Base-by-base conservation (phyloP, 2,113 vertebrate species). In the Sakesphorus luctuosus region DNA sequence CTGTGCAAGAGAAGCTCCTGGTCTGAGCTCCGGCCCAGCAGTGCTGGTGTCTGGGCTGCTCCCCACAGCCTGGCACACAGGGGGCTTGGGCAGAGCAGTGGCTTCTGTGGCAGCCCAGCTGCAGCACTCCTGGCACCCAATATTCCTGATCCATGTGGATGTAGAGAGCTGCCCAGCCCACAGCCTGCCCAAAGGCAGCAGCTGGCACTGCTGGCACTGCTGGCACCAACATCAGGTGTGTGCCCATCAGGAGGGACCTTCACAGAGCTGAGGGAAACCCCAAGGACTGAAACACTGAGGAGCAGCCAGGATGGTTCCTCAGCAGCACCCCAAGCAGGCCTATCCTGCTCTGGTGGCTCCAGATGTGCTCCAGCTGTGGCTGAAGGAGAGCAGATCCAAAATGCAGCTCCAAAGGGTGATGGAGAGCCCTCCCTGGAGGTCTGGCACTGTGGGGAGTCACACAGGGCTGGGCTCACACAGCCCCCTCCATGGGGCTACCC, bases 361-460 rank as follows among this genome's bases (percentile, higher is more conserved):
- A 0, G 5, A 2, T 36, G 44, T 7, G 58, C 75, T 56, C 9
- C 72, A 18, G 4, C 76, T 4, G 0, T 6, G 7, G 82, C 69
- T 76, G 53, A 24, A 58, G 36, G 35, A 52, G 25, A 35, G 20
- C 25, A 61, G 49, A 47, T 25, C 58, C 77, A 5, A 6, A 29
- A 16, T 31, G 59, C 59, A 62, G 56, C 65, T 55, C 53, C 44
- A 19, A 13, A 9, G 5, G 29, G 8, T 0, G 15, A 43, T 7
- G 56, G 74, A 23, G 28, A 61, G 7, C 0, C 0, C 7, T 55
- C 1, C 0, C 7, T 6, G 59, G 9, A 3, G 3, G 3, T 0
- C 3, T 23, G 11, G 21, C 29, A 11, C 25, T 0, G 25, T 1
- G 0, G 44, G 50, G n/a, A n/a, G 35, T 10, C 38, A 7, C 47